phyloP scores from a whole-genome alignment of 2,888 invertebrate species.

The Anorthoa munda region DNA sequence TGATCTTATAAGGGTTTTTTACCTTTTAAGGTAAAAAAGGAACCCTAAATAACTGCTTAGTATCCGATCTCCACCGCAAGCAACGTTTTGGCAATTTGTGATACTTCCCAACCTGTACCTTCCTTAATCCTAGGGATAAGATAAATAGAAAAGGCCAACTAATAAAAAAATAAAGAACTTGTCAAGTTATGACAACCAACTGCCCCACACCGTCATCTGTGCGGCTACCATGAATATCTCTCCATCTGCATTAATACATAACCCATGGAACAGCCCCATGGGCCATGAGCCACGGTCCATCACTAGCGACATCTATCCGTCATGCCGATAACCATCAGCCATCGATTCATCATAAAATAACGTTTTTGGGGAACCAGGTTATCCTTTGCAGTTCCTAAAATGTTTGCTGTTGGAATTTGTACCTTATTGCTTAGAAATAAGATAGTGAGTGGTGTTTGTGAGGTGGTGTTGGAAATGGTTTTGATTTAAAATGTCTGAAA shows the following conservation, averaged over 20 bases:
- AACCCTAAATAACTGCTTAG: too few relatives aligned
- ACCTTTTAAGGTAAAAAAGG: too few relatives aligned
- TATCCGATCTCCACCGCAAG: not conserved
- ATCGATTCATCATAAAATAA: constrained; percentile 66
- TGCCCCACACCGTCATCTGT: constrained; percentile 39
- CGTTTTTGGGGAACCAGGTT: constrained; percentile 54
- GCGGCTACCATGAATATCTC: constrained; percentile 62
- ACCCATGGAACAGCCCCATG: constrained; percentile 29
- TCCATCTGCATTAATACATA: constrained; percentile 54
- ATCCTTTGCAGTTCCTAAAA: constrained; percentile 9
- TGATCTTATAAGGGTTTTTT: too few relatives aligned
- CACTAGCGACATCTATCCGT: constrained; percentile 72
- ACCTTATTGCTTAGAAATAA: not conserved
- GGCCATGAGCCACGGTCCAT: constrained; percentile 44
- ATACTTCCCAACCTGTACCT: too few relatives aligned
- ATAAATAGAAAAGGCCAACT: not conserved
- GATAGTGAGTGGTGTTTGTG: not conserved
- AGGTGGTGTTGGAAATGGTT: not conserved
- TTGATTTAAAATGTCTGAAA: constrained; percentile 23
- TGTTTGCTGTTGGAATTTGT: constrained; percentile 10
- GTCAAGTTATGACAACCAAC: constrained; percentile 47
- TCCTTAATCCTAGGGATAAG: too few relatives aligned
- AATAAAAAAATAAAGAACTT: not conserved
- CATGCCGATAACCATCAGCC: constrained; percentile 74
- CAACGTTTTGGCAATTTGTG: not conserved